Evolutionary conservation across 2,888 invertebrate genomes (phyloP), one percentile per base, ranked within the genome.

Genomic region (Zaprionus bogoriensis): DNA sequence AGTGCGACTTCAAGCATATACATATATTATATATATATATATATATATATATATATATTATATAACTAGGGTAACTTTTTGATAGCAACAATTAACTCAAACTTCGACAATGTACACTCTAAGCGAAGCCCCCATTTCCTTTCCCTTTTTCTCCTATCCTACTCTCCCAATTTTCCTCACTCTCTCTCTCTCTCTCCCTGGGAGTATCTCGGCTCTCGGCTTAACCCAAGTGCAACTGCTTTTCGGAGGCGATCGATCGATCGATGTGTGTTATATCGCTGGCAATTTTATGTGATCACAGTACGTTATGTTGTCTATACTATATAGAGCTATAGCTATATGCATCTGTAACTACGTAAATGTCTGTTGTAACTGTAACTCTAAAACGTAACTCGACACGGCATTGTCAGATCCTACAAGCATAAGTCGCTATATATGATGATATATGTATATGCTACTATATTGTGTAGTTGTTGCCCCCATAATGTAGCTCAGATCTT

Each of bases 221-320:
- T 46, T 20, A 32, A 47, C 39, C 47, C 54, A 74, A 62, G 39
- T 59, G 59, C 71, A 68, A 59, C 38, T 54, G 55, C 58, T 50
- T 62, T 67, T 44, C 44, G 55, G 28, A 54, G 52, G 53, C 67
- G 61, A 61, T 28, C 36, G n/a, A 55, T 17, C 42, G 44, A 39
- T 58, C 14, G 19, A 51, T 30, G n/a, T 30, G 30, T 30, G 7
- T 36, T 17, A 14, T 17, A 44, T 38, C 38, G 58, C 58, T 58
- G 72, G 38, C 63, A 73, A 62, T 70, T 66, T 47, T 59, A 77
- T 75, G 71, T 74, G 75, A 78, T 63, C 66, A 69, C 36, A 63
- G 30, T 55, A 47, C 19, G 19, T 48, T 64, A 50, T 58, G 45
- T 65, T 63, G 55, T 46, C 38, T 53, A 17, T 10, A 10, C 2